Evolutionary conservation across 2,888 invertebrate genomes (phyloP).

Genomic region (Caenorhabditis zanzibari): DNA sequence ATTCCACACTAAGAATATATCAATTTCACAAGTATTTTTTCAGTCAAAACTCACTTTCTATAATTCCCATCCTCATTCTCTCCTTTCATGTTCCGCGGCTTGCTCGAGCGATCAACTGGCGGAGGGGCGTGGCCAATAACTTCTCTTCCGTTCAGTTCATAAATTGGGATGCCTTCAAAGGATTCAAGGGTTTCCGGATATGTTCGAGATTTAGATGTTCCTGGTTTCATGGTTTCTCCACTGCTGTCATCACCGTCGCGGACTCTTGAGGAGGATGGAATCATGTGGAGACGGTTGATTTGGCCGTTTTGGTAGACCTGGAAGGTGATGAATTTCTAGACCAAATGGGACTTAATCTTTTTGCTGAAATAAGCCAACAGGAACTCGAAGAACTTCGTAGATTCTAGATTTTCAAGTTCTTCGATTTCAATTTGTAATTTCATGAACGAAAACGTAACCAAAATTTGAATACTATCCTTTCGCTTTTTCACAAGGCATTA

Average conservation of each 20-base stretch:
- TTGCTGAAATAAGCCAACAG: too few species aligned
- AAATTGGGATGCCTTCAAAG: conserved; percentile 49
- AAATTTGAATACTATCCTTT: too few species aligned
- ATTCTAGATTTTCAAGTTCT: too few species aligned
- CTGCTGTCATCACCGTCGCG: conserved; percentile 43
- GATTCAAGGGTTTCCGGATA: conserved; percentile 54
- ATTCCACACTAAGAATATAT: conserved; percentile 1
- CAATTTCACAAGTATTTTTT: neutral
- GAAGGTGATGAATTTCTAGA: neutral
- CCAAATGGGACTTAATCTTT: too few species aligned
- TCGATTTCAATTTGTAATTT: too few species aligned
- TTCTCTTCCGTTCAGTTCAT: conserved; percentile 32
- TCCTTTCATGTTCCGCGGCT: conserved; percentile 49
- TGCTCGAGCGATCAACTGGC: conserved; percentile 62
- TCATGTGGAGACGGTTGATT: conserved; percentile 36
- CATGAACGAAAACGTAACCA: too few species aligned
- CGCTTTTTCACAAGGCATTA: too few species aligned
- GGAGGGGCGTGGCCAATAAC: conserved; percentile 56
- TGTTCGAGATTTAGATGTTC: neutral
- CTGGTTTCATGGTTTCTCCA: conserved; percentile 56
- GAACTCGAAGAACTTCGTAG: too few species aligned
- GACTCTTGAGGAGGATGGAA: conserved; percentile 46
- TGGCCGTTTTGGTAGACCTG: conserved; percentile 27
- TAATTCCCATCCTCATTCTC: conserved; percentile 46
- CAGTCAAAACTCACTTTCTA: conserved; percentile 45